These are phyloP conservation scores for Oligia latruncula DNA, from an alignment of 2,888 invertebrate genomes.

Conservation along the genomic window DNA sequence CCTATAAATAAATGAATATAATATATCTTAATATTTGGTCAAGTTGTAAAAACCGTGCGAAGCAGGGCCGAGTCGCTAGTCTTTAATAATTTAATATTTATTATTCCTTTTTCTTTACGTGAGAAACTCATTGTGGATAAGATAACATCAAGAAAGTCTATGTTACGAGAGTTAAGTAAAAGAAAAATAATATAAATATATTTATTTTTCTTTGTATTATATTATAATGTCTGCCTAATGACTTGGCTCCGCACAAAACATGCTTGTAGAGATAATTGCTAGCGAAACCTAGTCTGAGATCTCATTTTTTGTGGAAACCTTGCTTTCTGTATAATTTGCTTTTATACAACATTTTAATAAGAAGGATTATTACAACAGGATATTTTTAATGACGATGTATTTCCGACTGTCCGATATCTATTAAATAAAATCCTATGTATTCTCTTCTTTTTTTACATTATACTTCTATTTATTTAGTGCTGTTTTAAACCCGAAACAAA, in stretches of 20 bases:
- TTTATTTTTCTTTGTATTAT: neutral
- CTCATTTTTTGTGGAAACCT: constrained; percentile 7
- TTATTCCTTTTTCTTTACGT: neutral
- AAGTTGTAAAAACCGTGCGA: neutral
- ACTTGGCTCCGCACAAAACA: constrained; percentile 15
- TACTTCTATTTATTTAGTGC: neutral
- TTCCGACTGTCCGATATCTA: neutral
- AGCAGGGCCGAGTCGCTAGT: neutral
- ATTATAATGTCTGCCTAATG: constrained; percentile 9
- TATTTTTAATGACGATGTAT: constrained; percentile 3
- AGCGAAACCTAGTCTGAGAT: constrained; percentile 10
- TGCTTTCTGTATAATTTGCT: constrained; percentile 8
- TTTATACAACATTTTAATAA: constrained; percentile 3
- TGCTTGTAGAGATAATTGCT: constrained; percentile 26
- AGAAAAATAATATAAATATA: neutral
- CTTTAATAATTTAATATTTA: neutral
- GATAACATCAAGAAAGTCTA: constrained; percentile 1
- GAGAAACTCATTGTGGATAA: neutral
- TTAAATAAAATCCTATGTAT: neutral
- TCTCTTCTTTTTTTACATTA: neutral
- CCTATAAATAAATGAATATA: no score
- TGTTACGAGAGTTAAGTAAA: neutral
- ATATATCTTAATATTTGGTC: neutral
- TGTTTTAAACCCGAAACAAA: neutral
- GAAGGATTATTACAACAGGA: neutral